Evolutionary conservation across 2,113 vertebrate genomes (phyloP).

Genomic region (Alces alces): DNA sequence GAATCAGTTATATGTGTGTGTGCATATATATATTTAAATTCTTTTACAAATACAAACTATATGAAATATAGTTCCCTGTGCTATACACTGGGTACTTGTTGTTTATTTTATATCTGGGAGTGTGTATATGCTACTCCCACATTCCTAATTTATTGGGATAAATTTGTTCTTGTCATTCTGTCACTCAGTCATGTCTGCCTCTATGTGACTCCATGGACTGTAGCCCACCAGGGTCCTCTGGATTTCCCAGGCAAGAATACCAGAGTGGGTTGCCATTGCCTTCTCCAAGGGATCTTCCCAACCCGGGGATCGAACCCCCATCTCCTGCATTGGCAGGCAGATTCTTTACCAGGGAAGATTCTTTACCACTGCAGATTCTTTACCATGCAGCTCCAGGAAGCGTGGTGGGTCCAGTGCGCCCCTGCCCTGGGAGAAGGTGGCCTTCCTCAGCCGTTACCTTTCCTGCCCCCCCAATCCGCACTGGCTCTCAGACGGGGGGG

Average conservation of each 20-base stretch:
- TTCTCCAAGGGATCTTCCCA: too few relatives aligned
- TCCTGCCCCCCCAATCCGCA: accelerated
- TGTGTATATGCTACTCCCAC: not conserved
- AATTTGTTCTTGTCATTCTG: not conserved
- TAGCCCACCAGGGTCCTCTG: too few relatives aligned
- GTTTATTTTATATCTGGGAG: not conserved
- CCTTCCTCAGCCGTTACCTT: not conserved
- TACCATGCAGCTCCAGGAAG: not conserved
- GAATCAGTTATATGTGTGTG: not conserved
- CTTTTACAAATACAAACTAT: not conserved
- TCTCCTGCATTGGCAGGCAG: too few relatives aligned
- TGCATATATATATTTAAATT: too few relatives aligned
- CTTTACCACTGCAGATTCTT: too few relatives aligned
- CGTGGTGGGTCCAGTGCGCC: accelerated
- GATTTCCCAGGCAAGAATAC: too few relatives aligned
- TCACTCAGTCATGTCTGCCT: too few relatives aligned
- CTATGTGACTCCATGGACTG: too few relatives aligned
- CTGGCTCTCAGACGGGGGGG: too few relatives aligned
- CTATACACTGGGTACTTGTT: not conserved
- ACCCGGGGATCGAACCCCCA: too few relatives aligned
- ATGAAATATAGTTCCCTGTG: not conserved
- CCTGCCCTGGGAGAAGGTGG: not conserved
- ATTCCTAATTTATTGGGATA: not conserved
- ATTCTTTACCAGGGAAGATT: too few relatives aligned
- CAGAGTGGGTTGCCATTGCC: too few relatives aligned